Evolutionary conservation across 1,140 invertebrate species (phyloP), one percentile per base, ranked within the genome.

Genomic region (Spodoptera frugiperda): DNA sequence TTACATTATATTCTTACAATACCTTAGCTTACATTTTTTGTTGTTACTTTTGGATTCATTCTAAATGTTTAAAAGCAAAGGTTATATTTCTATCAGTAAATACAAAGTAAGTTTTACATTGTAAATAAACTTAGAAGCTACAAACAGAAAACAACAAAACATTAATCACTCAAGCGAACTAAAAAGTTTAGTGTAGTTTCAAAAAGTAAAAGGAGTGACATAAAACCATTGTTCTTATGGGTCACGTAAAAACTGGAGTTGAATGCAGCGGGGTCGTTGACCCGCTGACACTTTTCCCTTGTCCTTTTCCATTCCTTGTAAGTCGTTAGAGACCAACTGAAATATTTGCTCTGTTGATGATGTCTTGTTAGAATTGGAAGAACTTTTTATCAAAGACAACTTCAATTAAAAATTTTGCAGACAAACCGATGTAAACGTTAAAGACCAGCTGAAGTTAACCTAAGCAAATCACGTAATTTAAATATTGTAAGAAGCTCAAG

Each of bases 351-450:
- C 65, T 73, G 59, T 51, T 77, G 73, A 79, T 72, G 78, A 77
- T 70, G 63, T 80, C 72, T 71, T 70, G 76, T 78, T 79, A 74
- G 33, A 39, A 4, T 39, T 39, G 5, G 6, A 82, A 77, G 51
- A 51, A 59, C 25, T 70, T 72, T 33, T 46, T 14, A 74, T 33
- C 33, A 46, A 67, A 21, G 33, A 15, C 3, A 48, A 49, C 17
- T 21, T 21, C 61, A 44, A 14, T 51, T 51, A 68, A 51, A 68
- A 17, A 19, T 17, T 67, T 46, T 48, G 11, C 44, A 67, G 14
- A 65, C 39, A 65, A 65, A 65, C 33, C 61, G 9, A 51, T 30
- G 65, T 53, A 53, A 68, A 33, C 25, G 44, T 25, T 48, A 21
- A 63, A 44, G n/a, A 63, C 39, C 59, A 63, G 59, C 59, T 44